These are phyloP conservation scores for Stichodactyla helianthus DNA, from an alignment of 64 coral and sea anemone species.

Conservation along the genomic window DNA sequence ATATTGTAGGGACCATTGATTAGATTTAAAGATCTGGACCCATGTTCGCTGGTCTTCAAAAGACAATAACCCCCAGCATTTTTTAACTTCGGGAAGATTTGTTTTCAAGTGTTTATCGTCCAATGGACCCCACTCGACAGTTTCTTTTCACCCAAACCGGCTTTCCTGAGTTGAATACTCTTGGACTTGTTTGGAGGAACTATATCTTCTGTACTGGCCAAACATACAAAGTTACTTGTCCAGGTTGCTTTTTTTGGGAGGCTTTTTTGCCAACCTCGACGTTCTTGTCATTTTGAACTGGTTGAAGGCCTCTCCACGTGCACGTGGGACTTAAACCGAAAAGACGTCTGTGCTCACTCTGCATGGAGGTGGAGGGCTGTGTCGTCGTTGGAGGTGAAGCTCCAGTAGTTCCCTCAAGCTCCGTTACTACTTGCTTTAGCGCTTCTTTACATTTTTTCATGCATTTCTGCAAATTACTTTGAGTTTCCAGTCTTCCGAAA, in stretches of 20 bases:
- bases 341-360: slow-evolving; percentile 19
- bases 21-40: neutral
- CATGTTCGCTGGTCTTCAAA: slow-evolving; percentile 19
- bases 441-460: slow-evolving; percentile 18
- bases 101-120: slow-evolving; percentile 33
- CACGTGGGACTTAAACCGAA: slow-evolving; percentile 13
- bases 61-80: slow-evolving; percentile 30
- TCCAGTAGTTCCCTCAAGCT: slow-evolving; percentile 2
- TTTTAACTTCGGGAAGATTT: slow-evolving; percentile 38
- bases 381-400: slow-evolving; percentile 15
- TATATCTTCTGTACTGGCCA: slow-evolving; percentile 14
- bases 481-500: too few species aligned
- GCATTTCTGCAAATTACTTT: slow-evolving; percentile 9
- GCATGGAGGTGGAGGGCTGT: slow-evolving; percentile 6
- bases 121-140: slow-evolving; percentile 19
- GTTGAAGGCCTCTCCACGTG: neutral
- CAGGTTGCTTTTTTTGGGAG: slow-evolving; percentile 17
- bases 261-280: slow-evolving; percentile 4
- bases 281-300: slow-evolving; percentile 4
- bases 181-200: slow-evolving; percentile 16
- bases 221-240: slow-evolving; percentile 36
- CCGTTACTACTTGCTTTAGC: slow-evolving; percentile 19
- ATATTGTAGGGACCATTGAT: slow-evolving; percentile 38
- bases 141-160: slow-evolving; percentile 42
- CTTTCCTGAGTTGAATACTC: slow-evolving; percentile 30